Evolutionary conservation across 2,888 invertebrate species (phyloP), one percentile per base, ranked within the genome.

Genomic region (Antheraea assamensis): DNA sequence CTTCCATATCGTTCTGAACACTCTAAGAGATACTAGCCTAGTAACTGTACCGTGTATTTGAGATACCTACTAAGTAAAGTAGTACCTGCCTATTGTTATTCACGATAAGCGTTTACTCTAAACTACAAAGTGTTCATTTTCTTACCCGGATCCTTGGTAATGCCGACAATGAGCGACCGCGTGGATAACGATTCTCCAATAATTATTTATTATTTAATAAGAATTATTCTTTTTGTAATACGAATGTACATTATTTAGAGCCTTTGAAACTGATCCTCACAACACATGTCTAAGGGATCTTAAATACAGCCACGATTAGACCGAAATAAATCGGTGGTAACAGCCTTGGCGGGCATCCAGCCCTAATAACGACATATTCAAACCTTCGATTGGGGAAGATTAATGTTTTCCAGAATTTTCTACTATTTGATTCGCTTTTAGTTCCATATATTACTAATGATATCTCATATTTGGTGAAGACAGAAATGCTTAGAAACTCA

Each of bases 281-380:
- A 35, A 68, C n/a, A n/a, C 21, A 35, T 35, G 21, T 35, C 68
- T 68, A 68, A 35, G 30, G 47, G 61, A 72, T 19, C 74, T 58
- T 74, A 70, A 72, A 61, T 72, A 74, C 72, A 75, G 52, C 27
- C 52, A 71, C 64, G 74, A 74, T 74, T 77, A 77, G 77, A 75
- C 71, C 75, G 73, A 73, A 76, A 79, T 77, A 79, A 73, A 75
- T 79, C 77, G 76, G 75, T 75, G 74, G 77, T 79, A 83, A 81
- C 77, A 74, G 79, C 74, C 71, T 83, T 86, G 84, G 85, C 83
- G 52, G 21, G 71, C 74, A 78, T 83, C 83, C 86, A 86, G 82
- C 75, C 75, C 77, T 82, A 85, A 85, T 85, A 85, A 85, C 77
- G 82, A 81, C 83, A 85, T 84, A 86, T 85, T 84, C 81, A 81